Evolutionary conservation across 1,140 invertebrate species (phyloP), one percentile per base, ranked within the genome.

Genomic region (Neodiprion fabricii): DNA sequence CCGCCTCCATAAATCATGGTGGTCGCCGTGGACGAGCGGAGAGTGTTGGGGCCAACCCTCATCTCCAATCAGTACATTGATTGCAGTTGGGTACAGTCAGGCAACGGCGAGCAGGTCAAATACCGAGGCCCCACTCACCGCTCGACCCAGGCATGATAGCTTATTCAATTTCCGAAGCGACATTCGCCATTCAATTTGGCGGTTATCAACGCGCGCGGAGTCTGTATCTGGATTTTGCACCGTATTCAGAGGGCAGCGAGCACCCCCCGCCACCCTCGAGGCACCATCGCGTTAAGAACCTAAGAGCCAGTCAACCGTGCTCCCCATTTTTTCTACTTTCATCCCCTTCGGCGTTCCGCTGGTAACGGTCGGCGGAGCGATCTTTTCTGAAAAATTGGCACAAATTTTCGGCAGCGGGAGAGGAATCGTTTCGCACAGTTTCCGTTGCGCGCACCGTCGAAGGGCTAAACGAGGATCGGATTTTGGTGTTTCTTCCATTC

Each of bases 151-250:
- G 75, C 82, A 85, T 81, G 84, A 86, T 86, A 87, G 84, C 84
- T 87, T 85, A 85, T 85, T 86, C 85, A 87, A 87, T 87, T 87
- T 87, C 85, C 85, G 85, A 85, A 87, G 81, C 84, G 81, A 78
- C 81, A 86, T 86, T 84, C 84, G 79, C 85, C 80, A 85, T 86
- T 87, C 84, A 86, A 85, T 85, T 86, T 79, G 80, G 75, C 79
- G 80, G 78, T 85, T 85, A 85, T 87, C 83, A 84, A 78, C 78
- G 74, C 77, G 70, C 74, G 78, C 78, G 78, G 80, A 81, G 82
- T 76, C 82, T 17, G 75, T 80, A 82, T 82, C 82, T 78, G 75
- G 74, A 81, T 83, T 84, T 84, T 79, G 76, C 77, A 72, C 75
- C 74, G 74, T 74, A 80, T 79, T 80, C 77, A 61, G 53, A 61